Evolutionary conservation across 2,888 invertebrate genomes (phyloP), one percentile per base, ranked within the genome.

Genomic region (Platypus cylindrus): DNA sequence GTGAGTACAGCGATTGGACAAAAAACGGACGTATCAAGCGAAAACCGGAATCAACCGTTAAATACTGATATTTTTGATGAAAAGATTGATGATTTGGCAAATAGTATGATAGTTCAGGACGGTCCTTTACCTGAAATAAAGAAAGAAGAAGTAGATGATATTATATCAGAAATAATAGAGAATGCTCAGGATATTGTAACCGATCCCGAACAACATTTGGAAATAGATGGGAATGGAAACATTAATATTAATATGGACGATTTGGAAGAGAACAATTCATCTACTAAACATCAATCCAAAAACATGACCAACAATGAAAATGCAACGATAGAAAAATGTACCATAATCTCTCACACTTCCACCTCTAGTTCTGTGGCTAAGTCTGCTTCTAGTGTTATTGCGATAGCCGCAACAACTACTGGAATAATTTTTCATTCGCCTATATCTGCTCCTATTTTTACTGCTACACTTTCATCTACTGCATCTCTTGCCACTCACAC

Each of bases 121-220:
- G 65, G 67, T 9, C 63, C 65, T 1, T 50, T 65, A 22, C 65
- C 67, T 8, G 67, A 67, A 49, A 65, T 68, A 40, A 64, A 66
- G 37, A 65, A 68, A 36, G 67, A 66, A 43, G 67, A 67, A 34
- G 67, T 67, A n/a, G 67, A 68, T 45, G 64, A 66, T 12, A 66
- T 66, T 25, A 65, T 66, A 15, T 66, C 68, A 1, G 67, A 68
- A 49, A 64, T 69, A 36, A 68, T 68, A 11, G 66, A 68, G 44
- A 67, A 66, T 38, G 66, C 65, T 3, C 50, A 53, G 33, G 66
- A 60, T 44, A 58, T 60, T 26, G 59, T 60, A 5, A 50, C 54
- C 5, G 59, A 62, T 50, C 62, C 62, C 4, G 62, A 62, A 43
- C 58, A 60, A 32, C 59, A 62, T 43, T 42, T 62, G 17, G 51